These are phyloP conservation scores for Pocillopora verrucosa DNA, from an alignment of 64 coral and sea anemone species.

Conservation along the genomic window DNA sequence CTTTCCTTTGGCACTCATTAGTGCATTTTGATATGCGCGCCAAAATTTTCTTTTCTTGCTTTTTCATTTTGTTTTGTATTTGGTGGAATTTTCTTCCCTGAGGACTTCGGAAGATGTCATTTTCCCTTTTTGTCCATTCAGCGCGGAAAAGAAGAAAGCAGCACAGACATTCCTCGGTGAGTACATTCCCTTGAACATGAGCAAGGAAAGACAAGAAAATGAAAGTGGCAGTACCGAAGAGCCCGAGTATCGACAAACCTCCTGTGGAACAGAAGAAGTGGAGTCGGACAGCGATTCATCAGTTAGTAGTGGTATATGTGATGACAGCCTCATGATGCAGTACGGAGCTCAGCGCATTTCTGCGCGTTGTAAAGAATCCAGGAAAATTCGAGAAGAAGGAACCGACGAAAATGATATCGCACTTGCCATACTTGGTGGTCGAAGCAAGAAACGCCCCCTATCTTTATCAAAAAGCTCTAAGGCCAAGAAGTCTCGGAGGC, in stretches of 20 bases:
- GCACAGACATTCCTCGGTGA: neutral
- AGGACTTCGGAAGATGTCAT: neutral
- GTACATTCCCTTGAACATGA: neutral
- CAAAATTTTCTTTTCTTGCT: no score
- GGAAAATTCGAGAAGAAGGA: neutral
- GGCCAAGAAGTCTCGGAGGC: neutral
- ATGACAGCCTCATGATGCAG: conserved; percentile 12
- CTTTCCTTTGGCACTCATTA: no score
- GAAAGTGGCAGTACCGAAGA: neutral
- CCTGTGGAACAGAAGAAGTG: neutral
- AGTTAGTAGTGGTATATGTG: no score
- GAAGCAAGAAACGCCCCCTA: neutral
- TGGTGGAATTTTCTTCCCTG: no score
- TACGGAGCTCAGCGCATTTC: conserved; percentile 12
- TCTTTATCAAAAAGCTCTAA: conserved; percentile 14
- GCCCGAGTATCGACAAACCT: neutral
- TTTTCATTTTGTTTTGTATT: no score
- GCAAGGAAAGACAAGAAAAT: neutral
- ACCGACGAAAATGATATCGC: conserved; percentile 15
- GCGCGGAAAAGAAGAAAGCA: conserved; percentile 3
- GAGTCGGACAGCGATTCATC: neutral
- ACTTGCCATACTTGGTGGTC: neutral
- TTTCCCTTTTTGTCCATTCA: neutral
- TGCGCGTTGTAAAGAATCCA: neutral
- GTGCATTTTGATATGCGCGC: no score